phyloP scores from a whole-genome alignment of 2,113 vertebrate species.

The Merops nubicus region DNA sequence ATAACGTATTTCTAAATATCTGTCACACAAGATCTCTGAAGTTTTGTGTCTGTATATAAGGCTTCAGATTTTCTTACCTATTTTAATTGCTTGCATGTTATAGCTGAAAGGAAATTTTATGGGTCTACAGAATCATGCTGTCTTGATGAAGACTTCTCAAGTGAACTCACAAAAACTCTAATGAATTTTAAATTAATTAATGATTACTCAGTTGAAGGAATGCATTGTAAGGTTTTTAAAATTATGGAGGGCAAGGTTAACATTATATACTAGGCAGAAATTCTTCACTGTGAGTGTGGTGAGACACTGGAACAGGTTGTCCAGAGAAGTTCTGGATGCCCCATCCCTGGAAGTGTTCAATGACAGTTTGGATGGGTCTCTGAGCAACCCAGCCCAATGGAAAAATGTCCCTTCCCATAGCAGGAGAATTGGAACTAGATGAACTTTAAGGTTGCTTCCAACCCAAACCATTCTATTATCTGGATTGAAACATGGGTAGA shows the following conservation, averaged over 20 bases:
- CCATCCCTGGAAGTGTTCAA: neutral
- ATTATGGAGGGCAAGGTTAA: neutral
- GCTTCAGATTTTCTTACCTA: neutral
- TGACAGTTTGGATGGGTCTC: neutral
- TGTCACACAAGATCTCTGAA: too few species aligned
- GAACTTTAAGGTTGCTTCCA: neutral
- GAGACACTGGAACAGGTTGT: neutral
- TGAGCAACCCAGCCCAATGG: neutral
- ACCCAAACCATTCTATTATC: neutral
- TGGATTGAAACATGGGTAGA: neutral
- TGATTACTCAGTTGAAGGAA: neutral
- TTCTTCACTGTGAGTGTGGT: neutral
- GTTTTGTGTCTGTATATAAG: accelerated
- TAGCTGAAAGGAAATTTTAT: neutral
- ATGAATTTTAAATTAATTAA: slow-evolving; percentile 6
- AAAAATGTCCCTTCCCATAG: neutral
- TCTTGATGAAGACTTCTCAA: neutral
- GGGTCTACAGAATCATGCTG: neutral
- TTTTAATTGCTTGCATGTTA: neutral
- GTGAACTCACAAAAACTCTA: neutral
- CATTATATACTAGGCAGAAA: neutral
- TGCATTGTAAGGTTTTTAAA: neutral
- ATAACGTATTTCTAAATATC: neutral
- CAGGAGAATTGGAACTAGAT: neutral
- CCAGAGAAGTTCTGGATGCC: neutral